A percentile compares a stretch with the other conserved stretches of the same genome.
Conservation (phyloP, 2,888 invertebrate genomes). For the Ptilodon capucinus region DNA sequence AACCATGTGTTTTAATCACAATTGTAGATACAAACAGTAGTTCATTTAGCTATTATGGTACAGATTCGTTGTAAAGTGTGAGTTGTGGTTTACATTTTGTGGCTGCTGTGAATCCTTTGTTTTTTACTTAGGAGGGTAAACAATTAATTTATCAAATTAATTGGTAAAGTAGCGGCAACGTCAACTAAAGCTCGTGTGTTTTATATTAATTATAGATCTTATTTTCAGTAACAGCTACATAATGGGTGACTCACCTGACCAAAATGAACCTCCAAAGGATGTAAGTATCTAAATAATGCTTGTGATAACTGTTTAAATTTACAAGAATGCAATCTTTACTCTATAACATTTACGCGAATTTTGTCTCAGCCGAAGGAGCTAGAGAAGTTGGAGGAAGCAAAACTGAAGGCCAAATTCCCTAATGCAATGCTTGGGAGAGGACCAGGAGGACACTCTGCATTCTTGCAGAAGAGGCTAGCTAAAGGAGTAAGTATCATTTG, state of each 20-base stretch:
- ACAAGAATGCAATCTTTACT: no score
- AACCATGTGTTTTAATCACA: slow-evolving; percentile 29
- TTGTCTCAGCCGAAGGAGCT: slow-evolving; percentile 85
- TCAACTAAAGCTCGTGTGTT: neutral
- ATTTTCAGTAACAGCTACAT: slow-evolving; percentile 29
- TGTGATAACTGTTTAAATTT: neutral
- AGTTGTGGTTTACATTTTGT: neutral
- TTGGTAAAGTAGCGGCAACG: slow-evolving; percentile 4
- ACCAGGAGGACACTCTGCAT: slow-evolving; percentile 93
- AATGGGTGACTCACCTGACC: slow-evolving; percentile 72
- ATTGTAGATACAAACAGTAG: neutral
- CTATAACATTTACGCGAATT: no score
- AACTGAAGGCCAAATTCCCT: slow-evolving; percentile 95
- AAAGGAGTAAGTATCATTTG: slow-evolving; percentile 89
- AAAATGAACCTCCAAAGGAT: slow-evolving; percentile 74
- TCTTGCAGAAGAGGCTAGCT: slow-evolving; percentile 95
- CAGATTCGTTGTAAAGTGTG: no score
- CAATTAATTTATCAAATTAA: slow-evolving; percentile 20
- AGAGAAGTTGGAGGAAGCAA: slow-evolving; percentile 95
- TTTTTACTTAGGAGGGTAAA: slow-evolving; percentile 41
- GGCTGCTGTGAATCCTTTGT: slow-evolving; percentile 4
- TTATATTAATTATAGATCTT: slow-evolving; percentile 1
- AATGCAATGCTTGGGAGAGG: slow-evolving; percentile 85
- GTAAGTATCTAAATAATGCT: slow-evolving; percentile 44
- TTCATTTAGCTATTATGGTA: no score